Percentiles rank a stretch among this genome's conserved stretches.
These are phyloP conservation scores for Petroica traversi DNA, from an alignment of 2,113 vertebrate genomes.

Conservation along the genomic window DNA sequence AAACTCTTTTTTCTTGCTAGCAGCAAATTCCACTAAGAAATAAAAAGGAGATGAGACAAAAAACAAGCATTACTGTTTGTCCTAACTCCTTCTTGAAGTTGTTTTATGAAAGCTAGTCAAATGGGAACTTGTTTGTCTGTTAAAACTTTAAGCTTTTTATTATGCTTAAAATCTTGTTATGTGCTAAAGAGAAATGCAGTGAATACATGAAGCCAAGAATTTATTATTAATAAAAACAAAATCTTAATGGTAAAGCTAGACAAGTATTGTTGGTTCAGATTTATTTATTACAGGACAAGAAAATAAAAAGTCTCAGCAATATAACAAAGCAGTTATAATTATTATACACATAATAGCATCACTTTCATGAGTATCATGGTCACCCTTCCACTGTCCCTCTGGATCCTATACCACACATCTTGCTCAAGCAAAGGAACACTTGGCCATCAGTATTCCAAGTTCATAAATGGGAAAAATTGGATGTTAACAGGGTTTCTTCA, in stretches of 20 bases:
- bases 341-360: neutral
- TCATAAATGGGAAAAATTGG: neutral
- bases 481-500: neutral
- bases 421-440: neutral
- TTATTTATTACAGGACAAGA: neutral
- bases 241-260: neutral
- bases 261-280: neutral
- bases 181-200: neutral
- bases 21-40: slow-evolving; percentile 25
- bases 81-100: neutral
- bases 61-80: neutral
- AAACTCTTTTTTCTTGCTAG: neutral
- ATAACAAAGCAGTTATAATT: neutral
- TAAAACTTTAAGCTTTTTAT: neutral
- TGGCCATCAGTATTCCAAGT: neutral
- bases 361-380: rapidly evolving
- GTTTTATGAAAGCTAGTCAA: neutral
- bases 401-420: rapidly evolving
- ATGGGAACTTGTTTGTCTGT: neutral
- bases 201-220: neutral
- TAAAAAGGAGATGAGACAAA: neutral
- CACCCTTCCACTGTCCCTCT: neutral
- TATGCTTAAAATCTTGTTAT: neutral
- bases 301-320: neutral
- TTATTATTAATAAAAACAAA: neutral